These are phyloP conservation scores for Heliconius sara DNA, from an alignment of 2,888 invertebrate genomes.

Conservation along the genomic window DNA sequence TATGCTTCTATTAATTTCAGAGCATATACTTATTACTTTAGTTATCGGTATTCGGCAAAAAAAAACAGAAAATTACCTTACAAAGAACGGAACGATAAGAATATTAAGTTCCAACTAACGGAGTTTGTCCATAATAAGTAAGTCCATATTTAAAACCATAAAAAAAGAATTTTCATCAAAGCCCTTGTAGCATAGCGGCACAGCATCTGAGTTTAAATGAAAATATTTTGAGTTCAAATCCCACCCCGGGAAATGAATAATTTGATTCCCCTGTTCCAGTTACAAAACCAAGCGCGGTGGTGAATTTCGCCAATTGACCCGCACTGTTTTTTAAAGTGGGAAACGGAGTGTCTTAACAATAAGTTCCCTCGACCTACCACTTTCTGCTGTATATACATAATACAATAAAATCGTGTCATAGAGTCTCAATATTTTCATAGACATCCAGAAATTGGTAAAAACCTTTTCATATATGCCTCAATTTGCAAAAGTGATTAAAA, in stretches of 20 bases:
- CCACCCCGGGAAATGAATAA: not conserved
- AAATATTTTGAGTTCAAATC: not conserved
- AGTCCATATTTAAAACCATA: not conserved
- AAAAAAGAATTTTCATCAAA: not conserved
- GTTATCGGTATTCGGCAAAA: not conserved
- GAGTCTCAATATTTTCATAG: no score
- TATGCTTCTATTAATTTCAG: not conserved
- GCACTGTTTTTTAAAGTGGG: not conserved
- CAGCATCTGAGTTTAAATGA: not conserved
- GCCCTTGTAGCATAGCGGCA: not conserved
- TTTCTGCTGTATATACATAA: no score
- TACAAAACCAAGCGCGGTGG: no score
- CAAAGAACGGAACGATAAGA: not conserved
- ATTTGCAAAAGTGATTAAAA: not conserved
- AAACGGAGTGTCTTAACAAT: not conserved
- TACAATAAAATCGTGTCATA: no score
- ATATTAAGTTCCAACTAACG: not conserved
- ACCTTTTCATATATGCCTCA: not conserved
- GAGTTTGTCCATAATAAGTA: not conserved
- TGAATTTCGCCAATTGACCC: not conserved
- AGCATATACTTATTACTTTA: not conserved
- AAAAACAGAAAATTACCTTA: not conserved
- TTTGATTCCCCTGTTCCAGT: not conserved
- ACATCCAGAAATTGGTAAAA: no score
- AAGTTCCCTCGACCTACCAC: no score